Base-by-base conservation (phyloP, 2,888 invertebrate genomes). In the Acanthacorydalis orientalis region DNA sequence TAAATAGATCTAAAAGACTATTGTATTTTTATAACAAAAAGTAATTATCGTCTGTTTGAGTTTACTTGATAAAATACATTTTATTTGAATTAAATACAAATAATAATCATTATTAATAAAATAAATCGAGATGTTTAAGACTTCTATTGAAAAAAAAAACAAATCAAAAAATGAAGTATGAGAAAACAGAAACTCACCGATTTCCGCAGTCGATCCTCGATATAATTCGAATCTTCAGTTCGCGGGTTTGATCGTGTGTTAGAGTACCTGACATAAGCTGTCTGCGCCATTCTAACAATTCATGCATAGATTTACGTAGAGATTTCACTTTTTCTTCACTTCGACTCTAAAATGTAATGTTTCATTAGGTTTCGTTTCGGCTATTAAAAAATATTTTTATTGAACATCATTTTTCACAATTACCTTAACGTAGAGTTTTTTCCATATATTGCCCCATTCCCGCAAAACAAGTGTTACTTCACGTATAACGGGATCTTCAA, bases 121-220 rank as follows among this genome's bases (percentile, higher is more conserved):
- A 6, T 23, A 23, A 23, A 23, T 23, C 6, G 23, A 23, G 2
- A 6, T 6, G 23, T 23, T 23, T 6, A 23, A 23, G 6, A 23
- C 6, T 23, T 4, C 6, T 23, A 23, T 23, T n/a, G n/a, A n/a
- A n/a, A 47, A 46, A n/a, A n/a, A n/a, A n/a, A n/a, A n/a, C 12
- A 48, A 47, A 2, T 40, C 42, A 44, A 48, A 48, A 16, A 43
- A 35, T 48, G 39, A 33, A 43, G 38, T 45, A 32, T 48, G 33
- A 48, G 51, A 50, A 50, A 49, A 38, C n/a, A 42, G 9, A 34
- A 47, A 77, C 83, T 84, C 66, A 92, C 91, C 88, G 78, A 72
- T 93, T 93, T 46, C 93, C 93, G 92, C 92, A 93, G 68, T 95
- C 93, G 47, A 95, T 86, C 69, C 90, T 90, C 49, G 83, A 82